phyloP scores from a whole-genome alignment of 2,113 vertebrate species.

The Clarias batrachus region DNA sequence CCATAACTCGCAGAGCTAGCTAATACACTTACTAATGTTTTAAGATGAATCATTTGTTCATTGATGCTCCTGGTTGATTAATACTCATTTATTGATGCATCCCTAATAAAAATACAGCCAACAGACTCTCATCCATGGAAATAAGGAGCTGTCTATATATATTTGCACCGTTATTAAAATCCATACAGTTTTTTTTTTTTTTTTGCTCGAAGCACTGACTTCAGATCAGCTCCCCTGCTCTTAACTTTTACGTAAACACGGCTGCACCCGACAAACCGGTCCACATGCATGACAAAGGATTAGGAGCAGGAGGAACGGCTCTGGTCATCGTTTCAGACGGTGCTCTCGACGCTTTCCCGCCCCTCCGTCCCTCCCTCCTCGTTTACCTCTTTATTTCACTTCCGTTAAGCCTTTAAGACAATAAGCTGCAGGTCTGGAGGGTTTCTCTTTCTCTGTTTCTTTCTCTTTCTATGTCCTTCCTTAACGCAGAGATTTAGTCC shows the following conservation, averaged over 20 bases:
- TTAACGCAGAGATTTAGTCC: slow-evolving; percentile 47
- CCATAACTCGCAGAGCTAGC: background rate
- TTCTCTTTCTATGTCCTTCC: slow-evolving; percentile 43
- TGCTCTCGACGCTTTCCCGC: slow-evolving; percentile 51
- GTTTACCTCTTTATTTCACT: slow-evolving; percentile 49
- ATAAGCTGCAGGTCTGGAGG: slow-evolving; percentile 51
- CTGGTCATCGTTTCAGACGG: slow-evolving; percentile 55
- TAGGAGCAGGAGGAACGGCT: slow-evolving; percentile 51
- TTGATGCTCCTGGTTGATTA: background rate
- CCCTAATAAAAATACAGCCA: slow-evolving; percentile 10
- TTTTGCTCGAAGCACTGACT: slow-evolving; percentile 16
- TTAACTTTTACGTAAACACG: slow-evolving; percentile 53
- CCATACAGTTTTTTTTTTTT: slow-evolving; percentile 33
- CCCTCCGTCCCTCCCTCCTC: slow-evolving; percentile 46
- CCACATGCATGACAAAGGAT: slow-evolving; percentile 68
- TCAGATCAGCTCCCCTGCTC: slow-evolving; percentile 18
- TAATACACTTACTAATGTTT: background rate
- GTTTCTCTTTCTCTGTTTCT: slow-evolving; percentile 37
- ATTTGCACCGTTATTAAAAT: background rate
- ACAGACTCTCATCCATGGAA: background rate
- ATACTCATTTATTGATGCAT: background rate
- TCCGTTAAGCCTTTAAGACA: slow-evolving; percentile 56
- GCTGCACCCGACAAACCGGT: slow-evolving; percentile 46
- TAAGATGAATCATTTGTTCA: background rate
- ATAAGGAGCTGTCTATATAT: background rate